These are phyloP conservation scores for Argyrosomus japonicus DNA, from an alignment of 2,113 vertebrate species.

Conservation along the genomic window DNA sequence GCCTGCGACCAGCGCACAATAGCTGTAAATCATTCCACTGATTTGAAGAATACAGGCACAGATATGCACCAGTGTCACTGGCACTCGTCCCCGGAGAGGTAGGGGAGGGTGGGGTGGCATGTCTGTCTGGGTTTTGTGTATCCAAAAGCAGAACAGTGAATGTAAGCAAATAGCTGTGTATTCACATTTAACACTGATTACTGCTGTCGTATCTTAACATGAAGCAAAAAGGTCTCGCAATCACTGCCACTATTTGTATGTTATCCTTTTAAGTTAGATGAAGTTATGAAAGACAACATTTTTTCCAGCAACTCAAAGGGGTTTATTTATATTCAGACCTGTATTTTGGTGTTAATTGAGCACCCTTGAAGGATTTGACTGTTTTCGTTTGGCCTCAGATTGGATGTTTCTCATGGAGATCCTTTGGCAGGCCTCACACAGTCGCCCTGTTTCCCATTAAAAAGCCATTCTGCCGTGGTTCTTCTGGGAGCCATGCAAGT, in stretches of 20 bases:
- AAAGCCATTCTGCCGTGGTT: slow-evolving; percentile 82
- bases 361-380: slow-evolving; percentile 63
- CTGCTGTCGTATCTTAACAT: slow-evolving; percentile 29
- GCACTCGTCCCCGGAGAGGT: slow-evolving; percentile 45
- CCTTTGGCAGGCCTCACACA: slow-evolving; percentile 76
- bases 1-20: slow-evolving; percentile 73
- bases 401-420: slow-evolving; percentile 79
- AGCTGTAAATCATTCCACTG: slow-evolving; percentile 76
- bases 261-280: slow-evolving; percentile 35
- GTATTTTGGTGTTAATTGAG: slow-evolving; percentile 76
- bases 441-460: slow-evolving; percentile 82
- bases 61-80: slow-evolving; percentile 56
- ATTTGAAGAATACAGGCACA: slow-evolving; percentile 62
- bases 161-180: slow-evolving; percentile 30
- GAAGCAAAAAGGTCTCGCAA: slow-evolving; percentile 3
- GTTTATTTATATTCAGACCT: slow-evolving; percentile 60
- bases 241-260: slow-evolving; percentile 30
- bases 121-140: slow-evolving; percentile 59
- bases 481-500: slow-evolving; percentile 83
- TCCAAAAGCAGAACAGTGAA: slow-evolving; percentile 42
- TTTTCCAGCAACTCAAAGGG: slow-evolving; percentile 18
- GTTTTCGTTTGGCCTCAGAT: slow-evolving; percentile 60
- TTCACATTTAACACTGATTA: slow-evolving; percentile 33
- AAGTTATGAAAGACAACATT: slow-evolving; percentile 48
- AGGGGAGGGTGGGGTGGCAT: not conserved